Evolutionary conservation across 2,113 vertebrate species (phyloP).

Genomic region (Cavia porcellus): DNA sequence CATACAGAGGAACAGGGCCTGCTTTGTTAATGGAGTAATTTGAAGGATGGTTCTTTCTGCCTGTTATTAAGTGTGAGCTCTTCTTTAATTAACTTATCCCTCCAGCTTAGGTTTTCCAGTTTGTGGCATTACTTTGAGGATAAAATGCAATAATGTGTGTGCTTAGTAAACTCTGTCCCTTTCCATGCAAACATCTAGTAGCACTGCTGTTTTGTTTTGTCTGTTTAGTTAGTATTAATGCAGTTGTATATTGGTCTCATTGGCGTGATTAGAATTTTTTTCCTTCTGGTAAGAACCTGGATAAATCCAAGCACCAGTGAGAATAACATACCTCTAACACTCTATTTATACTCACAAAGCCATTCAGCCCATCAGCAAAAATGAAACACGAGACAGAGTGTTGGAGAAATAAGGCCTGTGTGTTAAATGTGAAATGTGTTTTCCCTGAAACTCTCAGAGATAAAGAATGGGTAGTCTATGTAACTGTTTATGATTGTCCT

Average conservation of each 20-base stretch:
- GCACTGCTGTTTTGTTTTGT: neutral
- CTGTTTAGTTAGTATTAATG: neutral
- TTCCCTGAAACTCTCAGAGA: neutral
- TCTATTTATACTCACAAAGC: constrained; percentile 4
- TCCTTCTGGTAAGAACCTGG: neutral
- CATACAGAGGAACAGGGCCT: constrained; percentile 41
- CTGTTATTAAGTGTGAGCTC: constrained; percentile 40
- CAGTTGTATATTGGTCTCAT: neutral
- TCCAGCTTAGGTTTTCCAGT: neutral
- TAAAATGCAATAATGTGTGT: neutral
- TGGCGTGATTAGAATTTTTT: neutral
- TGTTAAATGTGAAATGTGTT: neutral
- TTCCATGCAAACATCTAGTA: neutral
- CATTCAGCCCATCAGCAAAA: constrained; percentile 1
- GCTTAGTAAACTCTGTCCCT: constrained; percentile 7
- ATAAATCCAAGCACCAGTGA: neutral
- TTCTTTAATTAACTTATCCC: constrained; percentile 39
- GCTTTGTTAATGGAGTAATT: constrained; percentile 59
- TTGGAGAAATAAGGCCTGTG: neutral
- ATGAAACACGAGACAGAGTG: neutral
- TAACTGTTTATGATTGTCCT: neutral
- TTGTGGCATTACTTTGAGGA: neutral
- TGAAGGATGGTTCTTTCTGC: constrained; percentile 27
- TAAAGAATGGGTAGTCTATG: neutral
- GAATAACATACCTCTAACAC: neutral